Base-by-base conservation (phyloP, 2,797 vertebrate genomes). In the Myiotriccus ornatus region DNA sequence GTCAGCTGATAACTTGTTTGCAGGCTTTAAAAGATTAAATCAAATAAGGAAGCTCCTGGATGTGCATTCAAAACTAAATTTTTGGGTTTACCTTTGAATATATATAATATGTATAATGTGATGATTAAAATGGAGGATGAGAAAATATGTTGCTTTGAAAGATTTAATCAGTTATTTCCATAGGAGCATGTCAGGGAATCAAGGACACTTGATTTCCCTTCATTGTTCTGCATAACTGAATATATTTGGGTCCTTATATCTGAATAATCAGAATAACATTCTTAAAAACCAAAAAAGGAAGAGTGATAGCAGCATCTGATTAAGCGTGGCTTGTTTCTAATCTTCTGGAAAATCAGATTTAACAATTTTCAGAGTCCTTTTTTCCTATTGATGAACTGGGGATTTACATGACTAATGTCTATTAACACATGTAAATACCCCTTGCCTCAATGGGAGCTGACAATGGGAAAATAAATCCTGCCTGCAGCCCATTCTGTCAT, bases 321-420 rank as follows among this genome's bases (percentile, higher is more conserved):
- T 90, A 87, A 92, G 47, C 17, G 6, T 0, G 2, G 22, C 63
- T 87, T 85, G 52, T 91, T 94, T 74, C 73, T 89, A 74, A 90
- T 91, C 90, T 90, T 91, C 83, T 87, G 81, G 86, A 95, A 95
- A 95, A 96, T 90, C 74, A 95, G 85, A 94, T 95, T 93, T 94
- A 94, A 86, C 70, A 44, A 69, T 88, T 91, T 93, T 77, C 56
- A 44, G 69, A 74, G 67, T 57, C 59, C 43, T 70, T 93, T 93
- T 65, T 76, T 64, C 69, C 67, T 49, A 70, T 21, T 95, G 90
- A 95, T 90, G 86, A 93, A 56, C 62, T 2, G 0, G 30, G 73
- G 82, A 93, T 94, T 96, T 94, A 93, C 94, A 90, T 94, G 86
- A 70, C 59, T 87, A 89, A 94, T 94, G 70, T 95, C 88, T 94